Evolutionary conservation across 2,888 invertebrate species (phyloP).

Genomic region (Drosophila yooni): DNA sequence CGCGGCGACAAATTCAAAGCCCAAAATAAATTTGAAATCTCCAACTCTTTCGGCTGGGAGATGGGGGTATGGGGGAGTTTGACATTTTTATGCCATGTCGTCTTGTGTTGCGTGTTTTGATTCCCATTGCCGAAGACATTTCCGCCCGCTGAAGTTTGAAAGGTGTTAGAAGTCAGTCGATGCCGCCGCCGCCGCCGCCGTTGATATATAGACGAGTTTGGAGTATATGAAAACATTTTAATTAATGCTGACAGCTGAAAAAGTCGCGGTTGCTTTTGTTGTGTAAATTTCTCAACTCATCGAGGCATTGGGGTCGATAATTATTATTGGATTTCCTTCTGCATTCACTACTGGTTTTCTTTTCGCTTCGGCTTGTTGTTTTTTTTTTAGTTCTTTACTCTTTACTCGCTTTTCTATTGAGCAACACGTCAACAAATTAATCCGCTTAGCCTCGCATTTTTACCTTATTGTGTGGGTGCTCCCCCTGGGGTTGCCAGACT

Average conservation of each 20-base stretch:
- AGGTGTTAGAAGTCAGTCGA: constrained; percentile 69
- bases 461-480: constrained; percentile 55
- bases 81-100: constrained; percentile 74
- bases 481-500: constrained; percentile 59
- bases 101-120: constrained; percentile 64
- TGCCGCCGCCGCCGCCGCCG: constrained; percentile 27
- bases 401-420: constrained; percentile 40
- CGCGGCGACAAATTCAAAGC: constrained; percentile 51
- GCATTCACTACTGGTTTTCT: constrained; percentile 62
- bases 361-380: constrained; percentile 12
- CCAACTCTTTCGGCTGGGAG: constrained; percentile 40
- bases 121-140: constrained; percentile 66
- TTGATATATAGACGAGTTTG: constrained; percentile 58
- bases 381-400: constrained; percentile 23
- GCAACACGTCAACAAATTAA: constrained; percentile 76
- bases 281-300: constrained; percentile 18
- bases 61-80: constrained; percentile 10
- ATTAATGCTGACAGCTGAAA: constrained; percentile 78
- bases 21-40: constrained; percentile 62
- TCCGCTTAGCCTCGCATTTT: constrained; percentile 70
- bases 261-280: constrained; percentile 67
- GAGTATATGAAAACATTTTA: constrained; percentile 69
- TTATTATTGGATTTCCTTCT: constrained; percentile 71
- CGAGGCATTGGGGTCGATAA: constrained; percentile 56
- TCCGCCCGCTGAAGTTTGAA: constrained; percentile 50